Evolutionary conservation across 2,797 vertebrate species (phyloP).

Genomic region (Champsocephalus gunnari): DNA sequence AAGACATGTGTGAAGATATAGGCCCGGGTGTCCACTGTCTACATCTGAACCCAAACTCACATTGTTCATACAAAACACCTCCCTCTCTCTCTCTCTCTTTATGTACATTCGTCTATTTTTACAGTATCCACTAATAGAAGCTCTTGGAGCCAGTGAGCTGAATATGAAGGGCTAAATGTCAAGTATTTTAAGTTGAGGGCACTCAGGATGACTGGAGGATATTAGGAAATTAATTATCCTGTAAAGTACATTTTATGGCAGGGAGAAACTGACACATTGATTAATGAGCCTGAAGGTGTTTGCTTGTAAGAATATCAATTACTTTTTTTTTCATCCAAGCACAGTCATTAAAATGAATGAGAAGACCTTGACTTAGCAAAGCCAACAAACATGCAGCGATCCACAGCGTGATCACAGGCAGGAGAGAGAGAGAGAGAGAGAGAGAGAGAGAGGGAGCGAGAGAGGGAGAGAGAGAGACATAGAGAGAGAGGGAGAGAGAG

Average conservation of each 20-base stretch:
- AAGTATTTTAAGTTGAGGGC: conserved; percentile 86
- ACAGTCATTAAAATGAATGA: conserved; percentile 90
- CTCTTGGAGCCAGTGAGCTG: conserved; percentile 59
- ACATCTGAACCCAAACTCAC: too few species aligned
- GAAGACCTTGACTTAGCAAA: conserved; percentile 88
- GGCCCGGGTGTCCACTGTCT: too few species aligned
- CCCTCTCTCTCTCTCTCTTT: not conserved
- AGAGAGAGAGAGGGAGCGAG: too few species aligned
- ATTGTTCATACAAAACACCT: conserved; percentile 4
- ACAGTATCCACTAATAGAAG: conserved; percentile 35
- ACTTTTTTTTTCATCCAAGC: conserved; percentile 83
- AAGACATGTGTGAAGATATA: too few species aligned
- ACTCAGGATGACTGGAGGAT: conserved; percentile 85
- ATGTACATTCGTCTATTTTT: conserved; percentile 36
- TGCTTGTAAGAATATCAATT: conserved; percentile 90
- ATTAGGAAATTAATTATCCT: conserved; percentile 88
- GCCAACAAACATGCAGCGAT: conserved; percentile 72
- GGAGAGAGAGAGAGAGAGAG: conserved; percentile 37
- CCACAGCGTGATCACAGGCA: conserved; percentile 59
- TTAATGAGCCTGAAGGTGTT: conserved; percentile 89
- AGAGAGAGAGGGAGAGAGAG: too few species aligned
- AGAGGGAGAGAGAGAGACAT: too few species aligned
- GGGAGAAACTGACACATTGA: conserved; percentile 87
- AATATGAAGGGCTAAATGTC: conserved; percentile 80
- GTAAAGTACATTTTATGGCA: conserved; percentile 81